These are phyloP conservation scores for Aphidius colemani DNA, from an alignment of 2,888 invertebrate species.

Conservation along the genomic window DNA sequence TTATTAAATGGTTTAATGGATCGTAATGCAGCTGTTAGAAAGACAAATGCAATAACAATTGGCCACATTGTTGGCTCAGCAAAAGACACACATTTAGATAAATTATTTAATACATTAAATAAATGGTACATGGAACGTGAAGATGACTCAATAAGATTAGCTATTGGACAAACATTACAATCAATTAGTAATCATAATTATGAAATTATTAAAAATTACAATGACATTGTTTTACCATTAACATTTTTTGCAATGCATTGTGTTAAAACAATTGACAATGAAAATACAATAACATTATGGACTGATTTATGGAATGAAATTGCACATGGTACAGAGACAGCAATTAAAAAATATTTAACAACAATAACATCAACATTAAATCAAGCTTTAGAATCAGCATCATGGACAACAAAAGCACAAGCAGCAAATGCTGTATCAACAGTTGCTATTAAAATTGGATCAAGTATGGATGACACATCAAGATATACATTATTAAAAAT, in stretches of 20 bases:
- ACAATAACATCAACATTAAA: slow-evolving; percentile 75
- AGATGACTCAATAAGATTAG: slow-evolving; percentile 77
- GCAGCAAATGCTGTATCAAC: slow-evolving; percentile 83
- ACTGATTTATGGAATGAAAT: slow-evolving; percentile 89
- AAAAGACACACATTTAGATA: slow-evolving; percentile 74
- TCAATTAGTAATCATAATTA: slow-evolving; percentile 82
- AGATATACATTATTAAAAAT: slow-evolving; percentile 71
- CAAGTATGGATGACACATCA: slow-evolving; percentile 68
- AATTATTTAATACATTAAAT: slow-evolving; percentile 67
- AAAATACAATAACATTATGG: slow-evolving; percentile 73
- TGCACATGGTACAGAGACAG: slow-evolving; percentile 80
- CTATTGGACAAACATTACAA: slow-evolving; percentile 77
- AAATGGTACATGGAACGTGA: slow-evolving; percentile 72
- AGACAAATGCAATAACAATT: slow-evolving; percentile 81
- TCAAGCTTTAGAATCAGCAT: slow-evolving; percentile 76
- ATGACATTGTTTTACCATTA: slow-evolving; percentile 76
- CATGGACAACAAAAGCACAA: slow-evolving; percentile 85
- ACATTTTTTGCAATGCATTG: slow-evolving; percentile 92
- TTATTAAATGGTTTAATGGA: slow-evolving; percentile 81
- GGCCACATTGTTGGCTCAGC: slow-evolving; percentile 84
- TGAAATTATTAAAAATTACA: slow-evolving; percentile 79
- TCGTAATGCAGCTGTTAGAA: slow-evolving; percentile 81
- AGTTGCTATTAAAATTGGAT: slow-evolving; percentile 73
- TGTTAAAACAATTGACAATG: slow-evolving; percentile 70
- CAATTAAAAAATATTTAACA: slow-evolving; percentile 74